Percentiles rank a stretch among this genome's conserved stretches.
These are phyloP conservation scores for Clusia tigrina DNA, from an alignment of 2,888 invertebrate genomes.

Conservation along the genomic window DNA sequence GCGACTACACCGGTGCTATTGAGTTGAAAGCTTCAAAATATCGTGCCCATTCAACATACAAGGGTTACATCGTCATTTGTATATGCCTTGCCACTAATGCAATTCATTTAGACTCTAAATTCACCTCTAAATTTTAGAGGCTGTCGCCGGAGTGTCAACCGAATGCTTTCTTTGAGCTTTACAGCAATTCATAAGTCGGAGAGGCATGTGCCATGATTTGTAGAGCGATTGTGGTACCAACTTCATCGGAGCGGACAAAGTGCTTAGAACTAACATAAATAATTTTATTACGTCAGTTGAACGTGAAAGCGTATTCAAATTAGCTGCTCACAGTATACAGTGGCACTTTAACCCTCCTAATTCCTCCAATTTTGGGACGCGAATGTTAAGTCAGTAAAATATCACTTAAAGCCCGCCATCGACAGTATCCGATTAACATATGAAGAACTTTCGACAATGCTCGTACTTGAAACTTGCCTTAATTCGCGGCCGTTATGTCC, in stretches of 20 bases:
- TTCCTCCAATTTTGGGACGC: slow-evolving; percentile 21
- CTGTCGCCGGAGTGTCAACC: slow-evolving; percentile 17
- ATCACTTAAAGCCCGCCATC: slow-evolving; percentile 14
- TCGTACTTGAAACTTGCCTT: slow-evolving; percentile 18
- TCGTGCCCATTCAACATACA: slow-evolving; percentile 9
- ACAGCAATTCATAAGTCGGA: slow-evolving; percentile 16
- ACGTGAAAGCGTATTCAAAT: background rate
- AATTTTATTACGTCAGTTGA: background rate
- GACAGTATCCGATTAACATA: slow-evolving; percentile 14
- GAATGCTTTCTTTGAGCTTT: slow-evolving; percentile 19
- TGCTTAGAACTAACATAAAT: background rate
- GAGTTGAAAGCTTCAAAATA: slow-evolving; percentile 1
- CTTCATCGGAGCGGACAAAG: background rate
- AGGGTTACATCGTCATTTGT: slow-evolving; percentile 18
- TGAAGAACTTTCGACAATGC: slow-evolving; percentile 19
- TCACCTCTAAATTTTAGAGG: too few relatives aligned
- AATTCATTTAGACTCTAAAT: too few relatives aligned
- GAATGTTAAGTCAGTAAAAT: slow-evolving; percentile 22
- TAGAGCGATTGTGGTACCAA: slow-evolving; percentile 1
- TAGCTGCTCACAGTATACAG: background rate
- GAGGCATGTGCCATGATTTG: background rate
- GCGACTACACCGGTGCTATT: slow-evolving; percentile 14
- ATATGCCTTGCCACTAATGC: slow-evolving; percentile 23
- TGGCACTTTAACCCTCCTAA: background rate
- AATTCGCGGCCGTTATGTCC: slow-evolving; percentile 20